Base-by-base conservation (phyloP, 1,140 invertebrate species). In the Armadillidium nasatum region DNA sequence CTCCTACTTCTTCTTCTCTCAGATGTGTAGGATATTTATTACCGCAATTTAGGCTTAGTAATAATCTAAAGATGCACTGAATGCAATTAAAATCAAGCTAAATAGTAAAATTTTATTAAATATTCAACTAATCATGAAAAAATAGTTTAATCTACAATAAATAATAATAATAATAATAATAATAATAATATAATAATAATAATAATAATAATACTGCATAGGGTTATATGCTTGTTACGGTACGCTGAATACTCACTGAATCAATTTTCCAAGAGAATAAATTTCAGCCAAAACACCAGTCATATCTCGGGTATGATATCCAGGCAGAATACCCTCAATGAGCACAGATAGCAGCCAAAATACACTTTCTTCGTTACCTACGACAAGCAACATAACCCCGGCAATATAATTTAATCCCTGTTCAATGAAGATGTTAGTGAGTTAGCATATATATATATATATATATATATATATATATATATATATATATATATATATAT, bases 401-500 rank as follows among this genome's bases (percentile, higher is more conserved):
- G 50, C 50, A 60, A 60, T 60, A 60, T 60, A 60, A 19, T 60
- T 60, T 19, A 60, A 60, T 1, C 50, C 50, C 50, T 60, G 50
- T 60, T 60, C 33, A 33, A 33, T 33, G 33, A 33, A 33, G 33
- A 33, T 33, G 33, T 33, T 33, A 33, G 33, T 33, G 33, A 33
- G 33, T 33, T 33, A 33, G 33, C 33, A 60, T 60, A 60, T 60
- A 60, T 60, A 60, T 60, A 60, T 60, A 60, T 60, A 60, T 60
- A 60, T 60, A 60, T 60, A 60, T 60, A 60, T 60, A 60, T 60
- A 60, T 60, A 60, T 60, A 60, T 60, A 60, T 60, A 60, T 60
- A 60, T 19, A 60, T 19, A 60, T 19, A 60, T 19, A 60, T 19
- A 2, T 19, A 60, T 19, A 60, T 33, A 33, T 33, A 33, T 33